These are phyloP conservation scores for Gonocerus acuteangulatus DNA, from an alignment of 2,888 invertebrate genomes.

Conservation along the genomic window DNA sequence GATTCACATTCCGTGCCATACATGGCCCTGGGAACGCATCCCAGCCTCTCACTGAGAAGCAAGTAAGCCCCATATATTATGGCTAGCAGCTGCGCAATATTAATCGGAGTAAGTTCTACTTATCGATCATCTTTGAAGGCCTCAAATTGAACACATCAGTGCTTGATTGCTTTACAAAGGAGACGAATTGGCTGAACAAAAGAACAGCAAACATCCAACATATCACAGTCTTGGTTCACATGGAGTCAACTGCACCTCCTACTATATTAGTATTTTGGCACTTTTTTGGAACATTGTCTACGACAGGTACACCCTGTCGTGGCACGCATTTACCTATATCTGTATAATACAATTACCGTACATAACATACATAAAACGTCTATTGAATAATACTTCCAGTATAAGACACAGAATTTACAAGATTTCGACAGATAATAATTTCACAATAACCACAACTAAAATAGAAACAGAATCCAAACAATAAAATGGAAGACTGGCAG, in stretches of 20 bases:
- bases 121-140: background rate
- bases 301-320: background rate
- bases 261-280: conserved; percentile 27
- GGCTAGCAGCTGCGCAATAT: no score
- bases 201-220: conserved; percentile 14
- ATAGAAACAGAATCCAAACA: conserved; percentile 4
- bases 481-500: conserved; percentile 19
- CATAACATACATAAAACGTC: conserved; percentile 1
- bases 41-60: no score
- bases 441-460: background rate
- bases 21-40: no score
- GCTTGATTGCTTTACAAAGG: background rate
- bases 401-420: conserved; percentile 25
- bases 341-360: conserved; percentile 16
- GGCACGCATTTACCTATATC: conserved; percentile 10
- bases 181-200: conserved; percentile 3
- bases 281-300: conserved; percentile 29
- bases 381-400: conserved; percentile 15
- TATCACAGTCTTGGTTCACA: conserved; percentile 22
- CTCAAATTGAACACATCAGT: conserved; percentile 15
- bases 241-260: conserved; percentile 27
- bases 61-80: no score
- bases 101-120: no score
- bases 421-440: background rate
- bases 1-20: background rate